Evolutionary conservation across 2,888 invertebrate species (phyloP).

Genomic region (Amiota mariae): DNA sequence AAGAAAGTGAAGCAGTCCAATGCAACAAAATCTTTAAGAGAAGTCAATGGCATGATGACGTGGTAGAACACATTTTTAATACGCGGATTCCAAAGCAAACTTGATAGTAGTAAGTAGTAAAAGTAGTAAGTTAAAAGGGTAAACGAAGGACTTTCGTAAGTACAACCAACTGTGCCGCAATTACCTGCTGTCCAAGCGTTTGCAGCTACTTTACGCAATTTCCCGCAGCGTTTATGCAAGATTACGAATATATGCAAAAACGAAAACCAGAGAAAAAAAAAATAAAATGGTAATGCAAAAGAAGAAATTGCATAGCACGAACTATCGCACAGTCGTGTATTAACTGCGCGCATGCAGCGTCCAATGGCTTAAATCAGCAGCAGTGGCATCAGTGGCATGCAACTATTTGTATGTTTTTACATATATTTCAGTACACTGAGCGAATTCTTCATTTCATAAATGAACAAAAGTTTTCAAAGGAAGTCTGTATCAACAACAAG

Average conservation of each 20-base stretch:
- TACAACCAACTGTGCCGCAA: slow-evolving; percentile 19
- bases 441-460: neutral
- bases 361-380: slow-evolving; percentile 14
- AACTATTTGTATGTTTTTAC: neutral
- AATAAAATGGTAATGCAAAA: neutral
- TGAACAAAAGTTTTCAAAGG: too few relatives aligned
- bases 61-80: neutral
- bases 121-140: neutral
- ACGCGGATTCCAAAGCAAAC: neutral
- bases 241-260: slow-evolving; percentile 16
- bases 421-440: slow-evolving; percentile 5
- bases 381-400: neutral
- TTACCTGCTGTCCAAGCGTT: slow-evolving; percentile 28
- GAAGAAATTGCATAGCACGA: neutral
- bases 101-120: neutral
- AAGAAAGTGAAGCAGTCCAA: too few relatives aligned
- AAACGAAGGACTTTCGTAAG: neutral
- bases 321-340: slow-evolving; percentile 10
- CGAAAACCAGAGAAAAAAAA: slow-evolving; percentile 1
- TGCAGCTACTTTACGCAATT: slow-evolving; percentile 28
- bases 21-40: neutral
- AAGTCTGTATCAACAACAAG: too few relatives aligned
- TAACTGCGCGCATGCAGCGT: slow-evolving; percentile 26
- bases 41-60: neutral
- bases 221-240: slow-evolving; percentile 23